Evolutionary conservation across 2,888 invertebrate genomes (phyloP), one percentile per base, ranked within the genome.

Genomic region (Cephus nigrinus): DNA sequence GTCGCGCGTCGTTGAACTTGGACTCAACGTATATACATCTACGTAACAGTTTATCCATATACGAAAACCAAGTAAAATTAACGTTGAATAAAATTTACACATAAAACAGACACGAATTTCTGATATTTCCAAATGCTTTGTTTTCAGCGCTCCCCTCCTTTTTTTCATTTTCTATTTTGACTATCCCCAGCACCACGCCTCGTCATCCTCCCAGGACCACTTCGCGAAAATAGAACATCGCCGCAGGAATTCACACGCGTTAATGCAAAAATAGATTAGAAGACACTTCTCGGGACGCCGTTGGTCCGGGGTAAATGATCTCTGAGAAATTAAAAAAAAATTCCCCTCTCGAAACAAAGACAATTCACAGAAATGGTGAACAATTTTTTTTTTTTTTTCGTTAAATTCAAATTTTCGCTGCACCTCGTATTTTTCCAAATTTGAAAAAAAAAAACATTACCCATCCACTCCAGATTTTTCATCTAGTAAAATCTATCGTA

Each of bases 141-240:
- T 55, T 55, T 55, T 55, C 55, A 0, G 34, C 11, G 1, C 9
- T 1, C 33, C 33, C 33, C 33, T 1, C 9, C 34, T 11, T 1
- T 11, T 11, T 34, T 55, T 55, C 55, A 5, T 40, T 40, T 40
- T 55, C 15, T 55, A 55, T 55, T 55, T 55, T 9, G 55, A 55
- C 23, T 23, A 23, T 55, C 74, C 35, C 33, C 35, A 11, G 11
- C n/a, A 32, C 35, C 23, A 1, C 23, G 74, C 9, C 74, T 31
- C 30, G 31, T 74, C n/a, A 23, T 9, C 5, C 23, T 55, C 55
- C 23, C 55, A 55, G 55, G 55, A 55, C 55, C 5, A 71, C 33
- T 12, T 71, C 35, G 75, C 77, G 79, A 76, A 80, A 80, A 80
- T 80, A 80, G 80, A 77, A 68, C 73, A 73, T 34, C 55, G 55